A percentile compares a stretch with the other conserved stretches of the same genome.
These are phyloP conservation scores for Cottus gobio DNA, from an alignment of 2,113 vertebrate genomes.

Conservation along the genomic window DNA sequence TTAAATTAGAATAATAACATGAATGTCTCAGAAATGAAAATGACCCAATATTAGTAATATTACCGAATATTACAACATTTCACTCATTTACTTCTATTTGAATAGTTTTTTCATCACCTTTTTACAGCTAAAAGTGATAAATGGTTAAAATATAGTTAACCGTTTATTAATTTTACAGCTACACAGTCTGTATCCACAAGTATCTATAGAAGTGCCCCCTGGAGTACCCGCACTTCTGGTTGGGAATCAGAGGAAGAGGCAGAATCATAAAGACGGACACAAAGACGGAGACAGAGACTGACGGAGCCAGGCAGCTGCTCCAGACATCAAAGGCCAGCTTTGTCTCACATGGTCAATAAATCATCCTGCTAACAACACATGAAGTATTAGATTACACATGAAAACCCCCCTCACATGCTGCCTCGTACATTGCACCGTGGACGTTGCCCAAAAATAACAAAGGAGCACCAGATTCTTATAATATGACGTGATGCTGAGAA, in stretches of 20 bases:
- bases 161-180: neutral
- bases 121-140: neutral
- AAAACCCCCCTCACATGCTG: constrained; percentile 13
- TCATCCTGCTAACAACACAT: constrained; percentile 61
- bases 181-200: neutral
- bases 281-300: constrained; percentile 30
- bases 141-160: neutral
- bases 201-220: neutral
- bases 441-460: constrained; percentile 22
- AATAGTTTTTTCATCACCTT: neutral
- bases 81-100: neutral
- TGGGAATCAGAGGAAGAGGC: neutral
- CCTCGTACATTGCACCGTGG: constrained; percentile 19
- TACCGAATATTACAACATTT: neutral
- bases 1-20: neutral
- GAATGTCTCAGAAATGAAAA: neutral
- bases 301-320: constrained; percentile 60
- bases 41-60: neutral
- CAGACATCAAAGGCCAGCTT: constrained; percentile 47
- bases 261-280: constrained; percentile 25
- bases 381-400: constrained; percentile 49
- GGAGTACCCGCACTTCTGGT: neutral
- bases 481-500: constrained; percentile 8
- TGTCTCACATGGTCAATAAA: constrained; percentile 57
- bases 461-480: constrained; percentile 5